These are phyloP conservation scores for Cyanoderma ruficeps DNA, from an alignment of 2,113 vertebrate genomes.

Conservation along the genomic window DNA sequence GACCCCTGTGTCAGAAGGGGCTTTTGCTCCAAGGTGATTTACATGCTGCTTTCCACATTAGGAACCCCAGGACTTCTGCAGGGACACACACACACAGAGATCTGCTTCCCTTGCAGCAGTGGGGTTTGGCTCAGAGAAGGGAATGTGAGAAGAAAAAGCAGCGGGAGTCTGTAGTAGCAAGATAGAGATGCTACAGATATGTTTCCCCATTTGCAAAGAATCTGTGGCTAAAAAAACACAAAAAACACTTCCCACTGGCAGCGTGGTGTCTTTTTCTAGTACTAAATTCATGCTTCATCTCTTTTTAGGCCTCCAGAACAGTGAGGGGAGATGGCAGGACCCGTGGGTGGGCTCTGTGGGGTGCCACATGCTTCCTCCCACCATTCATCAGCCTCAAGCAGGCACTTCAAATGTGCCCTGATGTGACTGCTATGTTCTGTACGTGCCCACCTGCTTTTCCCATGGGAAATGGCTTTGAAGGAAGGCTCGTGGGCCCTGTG, in stretches of 20 bases:
- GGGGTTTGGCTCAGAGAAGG: neutral
- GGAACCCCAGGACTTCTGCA: neutral
- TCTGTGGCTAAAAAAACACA: neutral
- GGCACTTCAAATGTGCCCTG: neutral
- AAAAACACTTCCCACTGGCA: neutral
- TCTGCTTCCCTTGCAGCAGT: neutral
- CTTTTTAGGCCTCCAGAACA: neutral
- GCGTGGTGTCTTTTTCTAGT: neutral
- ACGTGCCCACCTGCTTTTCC: neutral
- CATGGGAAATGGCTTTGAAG: neutral
- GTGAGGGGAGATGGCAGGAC: neutral
- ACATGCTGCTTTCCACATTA: neutral
- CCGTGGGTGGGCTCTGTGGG: neutral
- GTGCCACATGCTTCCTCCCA: neutral
- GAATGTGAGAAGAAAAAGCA: neutral
- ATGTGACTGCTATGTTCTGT: fast-evolving
- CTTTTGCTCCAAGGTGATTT: neutral
- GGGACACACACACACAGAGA: neutral
- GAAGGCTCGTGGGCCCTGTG: neutral
- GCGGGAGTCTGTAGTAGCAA: neutral
- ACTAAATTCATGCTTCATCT: neutral
- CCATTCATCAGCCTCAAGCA: neutral
- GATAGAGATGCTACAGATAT: neutral
- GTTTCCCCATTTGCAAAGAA: neutral
- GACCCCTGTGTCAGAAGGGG: neutral